Evolutionary conservation across 2,797 vertebrate genomes (phyloP), one percentile per base, ranked within the genome.

Genomic region (Hypotaenidia philippensis): DNA sequence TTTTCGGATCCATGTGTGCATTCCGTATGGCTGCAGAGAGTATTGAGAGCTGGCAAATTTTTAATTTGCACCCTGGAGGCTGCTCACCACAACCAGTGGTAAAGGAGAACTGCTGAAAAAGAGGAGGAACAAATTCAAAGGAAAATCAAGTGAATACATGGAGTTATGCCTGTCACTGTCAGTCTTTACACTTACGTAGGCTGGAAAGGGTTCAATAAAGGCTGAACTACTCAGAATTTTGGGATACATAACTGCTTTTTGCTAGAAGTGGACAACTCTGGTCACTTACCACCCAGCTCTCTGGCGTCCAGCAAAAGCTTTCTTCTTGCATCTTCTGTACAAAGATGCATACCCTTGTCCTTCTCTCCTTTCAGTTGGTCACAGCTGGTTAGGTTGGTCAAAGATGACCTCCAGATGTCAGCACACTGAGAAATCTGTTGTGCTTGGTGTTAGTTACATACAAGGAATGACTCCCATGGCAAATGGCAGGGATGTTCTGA

Each of bases 81-180:
- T 83, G 38, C 79, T 94, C 36, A 27, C 76, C 49, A 32, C 85
- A 91, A 56, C 25, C 11, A 10, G 10, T 47, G 44, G 34, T 60
- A 79, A 89, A 85, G 38, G 31, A 86, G 83, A 94, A 77, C 72
- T 83, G 81, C 38, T 64, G 8, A 86, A 93, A 74, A 38, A 49
- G 56, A 88, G 83, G 75, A 92, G 84, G 69, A 94, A 91, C 75
- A 65, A 71, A 70, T 65, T 61, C n/a, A 53, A 71, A 91, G 34
- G 65, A 71, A 21, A 83, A 56, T 71, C 53, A 78, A 90, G 45
- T 34, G 11, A 91, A 61, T 50, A 45, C 9, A 10, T 3, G 31
- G 29, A 69, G 40, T 84, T 92, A 53, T 63, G 23, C 91, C 40
- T 89, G 40, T 59, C 57, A 22, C 57, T 83, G 44, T 6, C 40